Base-by-base conservation (phyloP, 1,140 invertebrate genomes). In the Drosophila setifemur region DNA sequence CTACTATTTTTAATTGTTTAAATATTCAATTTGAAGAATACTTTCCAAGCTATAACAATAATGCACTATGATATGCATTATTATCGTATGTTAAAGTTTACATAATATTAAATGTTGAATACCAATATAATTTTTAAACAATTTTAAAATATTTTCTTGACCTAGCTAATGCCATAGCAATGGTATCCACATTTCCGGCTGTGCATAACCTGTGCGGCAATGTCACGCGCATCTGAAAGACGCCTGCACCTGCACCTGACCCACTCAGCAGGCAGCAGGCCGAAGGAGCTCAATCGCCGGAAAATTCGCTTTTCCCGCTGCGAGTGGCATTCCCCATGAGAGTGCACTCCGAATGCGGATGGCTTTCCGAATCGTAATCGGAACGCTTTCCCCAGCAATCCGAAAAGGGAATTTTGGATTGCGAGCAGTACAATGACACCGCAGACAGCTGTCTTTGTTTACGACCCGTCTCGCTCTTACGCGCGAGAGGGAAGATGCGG, bases 401-500 rank as follows among this genome's bases (percentile, higher is more conserved):
- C n/a, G 21, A 5, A 5, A 23, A 23, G 21, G 21, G 21, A 23
- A 23, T 5, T 23, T n/a, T 25, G 48, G 43, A 21, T 43, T 68
- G 21, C 60, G 72, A 55, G 72, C 73, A 73, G 76, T 81, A 70
- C 76, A 82, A 82, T 82, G 78, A 82, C 78, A 82, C 78, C 78
- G 54, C 81, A 64, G 54, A 70, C 83, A 82, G 85, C 79, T 89
- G 79, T 88, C 79, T 89, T 89, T 89, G 86, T 89, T 89, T 89
- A 89, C 85, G 86, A 78, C 68, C 86, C 47, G 76, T 89, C 86
- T 74, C 73, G 73, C 42, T 89, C 81, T 74, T 12, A 33, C 63
- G 54, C 71, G 12, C 68, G 86, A 83, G 83, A 88, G 28, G 31
- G 83, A 68, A 26, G 33, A 78, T 45, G 49, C 18, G 44, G 53